These are phyloP conservation scores for Orchesella flavescens DNA, from an alignment of 2,888 invertebrate species.

Conservation along the genomic window DNA sequence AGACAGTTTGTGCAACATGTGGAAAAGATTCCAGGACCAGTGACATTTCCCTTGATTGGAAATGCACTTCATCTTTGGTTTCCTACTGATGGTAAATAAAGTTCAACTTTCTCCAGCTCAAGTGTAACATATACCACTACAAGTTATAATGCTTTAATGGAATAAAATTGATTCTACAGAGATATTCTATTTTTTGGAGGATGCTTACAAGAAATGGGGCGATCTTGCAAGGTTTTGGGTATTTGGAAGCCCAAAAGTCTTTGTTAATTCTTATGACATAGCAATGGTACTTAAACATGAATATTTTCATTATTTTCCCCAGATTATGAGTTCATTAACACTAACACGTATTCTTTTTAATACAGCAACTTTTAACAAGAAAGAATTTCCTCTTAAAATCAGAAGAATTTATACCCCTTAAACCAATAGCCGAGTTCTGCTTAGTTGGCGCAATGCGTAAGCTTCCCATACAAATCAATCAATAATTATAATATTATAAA, in stretches of 20 bases:
- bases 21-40: conserved; percentile 24
- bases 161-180: background rate
- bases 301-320: background rate
- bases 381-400: conserved; percentile 28
- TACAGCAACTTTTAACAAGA: conserved; percentile 11
- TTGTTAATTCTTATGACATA: conserved; percentile 42
- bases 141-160: too few relatives aligned
- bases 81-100: conserved; percentile 31
- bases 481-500: too few relatives aligned
- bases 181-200: conserved; percentile 24
- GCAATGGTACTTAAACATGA: conserved; percentile 23
- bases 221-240: conserved; percentile 28
- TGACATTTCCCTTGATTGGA: conserved; percentile 21
- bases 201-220: conserved; percentile 16
- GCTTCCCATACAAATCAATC: background rate
- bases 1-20: background rate
- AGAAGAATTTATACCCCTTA: conserved; percentile 26
- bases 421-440: conserved; percentile 2
- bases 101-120: background rate
- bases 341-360: background rate
- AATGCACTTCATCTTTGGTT: conserved; percentile 17
- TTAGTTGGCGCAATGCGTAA: conserved; percentile 27
- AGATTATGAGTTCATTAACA: background rate
- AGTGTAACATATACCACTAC: background rate
- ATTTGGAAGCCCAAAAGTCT: conserved; percentile 26